A percentile compares a stretch with the other conserved stretches of the same genome.
phyloP scores from a whole-genome alignment of 2,797 vertebrate species.

The Premnoplex brunnescens region DNA sequence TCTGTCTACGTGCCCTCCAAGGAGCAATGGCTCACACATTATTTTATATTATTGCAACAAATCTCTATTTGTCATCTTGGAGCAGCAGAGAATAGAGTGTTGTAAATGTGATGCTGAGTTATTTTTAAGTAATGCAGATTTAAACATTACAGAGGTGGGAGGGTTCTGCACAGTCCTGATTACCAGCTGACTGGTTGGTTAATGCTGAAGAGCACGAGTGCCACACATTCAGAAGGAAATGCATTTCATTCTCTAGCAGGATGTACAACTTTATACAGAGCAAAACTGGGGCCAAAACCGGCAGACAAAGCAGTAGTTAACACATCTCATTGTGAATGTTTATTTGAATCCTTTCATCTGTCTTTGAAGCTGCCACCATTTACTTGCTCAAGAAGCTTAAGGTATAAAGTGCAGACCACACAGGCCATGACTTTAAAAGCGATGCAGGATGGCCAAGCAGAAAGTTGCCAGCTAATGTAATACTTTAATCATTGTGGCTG shows the following conservation, averaged over 20 bases:
- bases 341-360: slow-evolving; percentile 32
- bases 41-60: not conserved
- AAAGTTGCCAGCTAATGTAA: not conserved
- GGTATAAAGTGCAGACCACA: not conserved
- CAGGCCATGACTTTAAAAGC: not conserved
- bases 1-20: not conserved
- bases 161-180: not conserved
- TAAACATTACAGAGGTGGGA: not conserved
- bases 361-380: slow-evolving; percentile 30
- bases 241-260: not conserved
- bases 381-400: not conserved
- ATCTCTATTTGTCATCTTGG: not conserved
- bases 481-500: not conserved
- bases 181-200: not conserved
- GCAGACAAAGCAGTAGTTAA: not conserved
- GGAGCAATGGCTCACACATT: not conserved
- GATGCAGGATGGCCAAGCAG: not conserved
- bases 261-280: not conserved
- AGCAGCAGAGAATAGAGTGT: not conserved
- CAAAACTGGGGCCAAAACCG: not conserved
- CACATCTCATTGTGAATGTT: not conserved
- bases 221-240: not conserved
- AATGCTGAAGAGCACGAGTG: not conserved
- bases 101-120: not conserved
- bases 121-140: not conserved